Base-by-base conservation (phyloP, 2,113 vertebrate species). In the Cephalopholis sonnerati region DNA sequence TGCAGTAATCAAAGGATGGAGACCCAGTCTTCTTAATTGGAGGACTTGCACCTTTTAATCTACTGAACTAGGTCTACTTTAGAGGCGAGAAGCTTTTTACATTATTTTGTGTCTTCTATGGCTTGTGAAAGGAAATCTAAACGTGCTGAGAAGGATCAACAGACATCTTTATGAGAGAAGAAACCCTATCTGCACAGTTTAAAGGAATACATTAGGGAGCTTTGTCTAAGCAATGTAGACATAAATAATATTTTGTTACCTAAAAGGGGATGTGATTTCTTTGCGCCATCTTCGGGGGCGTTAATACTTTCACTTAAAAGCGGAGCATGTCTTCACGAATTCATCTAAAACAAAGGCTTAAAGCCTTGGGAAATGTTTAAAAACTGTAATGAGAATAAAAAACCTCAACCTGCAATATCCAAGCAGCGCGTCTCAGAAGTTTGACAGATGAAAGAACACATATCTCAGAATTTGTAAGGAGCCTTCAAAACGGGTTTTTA, bases 371-470 rank as follows among this genome's bases (percentile, higher is more conserved):
- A 85, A 87, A 86, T 66, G 68, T 89, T 90, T 81, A 72, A 92
- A 77, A 87, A 89, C 78, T 71, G 87, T 87, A 86, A 89, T 81
- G 69, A 86, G 77, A 85, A 90, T 70, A 82, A 77, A 89, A 89
- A 91, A 90, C 72, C 89, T 82, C 68, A 91, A 91, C 90, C 80
- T 90, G 89, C 70, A 51, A 73, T 85, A 91, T 91, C 88, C 77
- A 8, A 55, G 83, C 83, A 29, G 44, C n/a, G 13, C 12, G 75
- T 90, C 85, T 90, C 82, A 92, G 89, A 89, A 92, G 88, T 90
- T 89, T 79, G 91, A 87, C 77, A 89, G 92, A 93, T 94, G 91
- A 94, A 95, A 95, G 89, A 68, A 64, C 16, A 46, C 65, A 51
- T 76, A 90, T 93, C 87, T 87, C 54, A 13, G 61, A 89, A 85